phyloP scores from a whole-genome alignment of 2,888 invertebrate genomes.

The Cerastoderma edule region DNA sequence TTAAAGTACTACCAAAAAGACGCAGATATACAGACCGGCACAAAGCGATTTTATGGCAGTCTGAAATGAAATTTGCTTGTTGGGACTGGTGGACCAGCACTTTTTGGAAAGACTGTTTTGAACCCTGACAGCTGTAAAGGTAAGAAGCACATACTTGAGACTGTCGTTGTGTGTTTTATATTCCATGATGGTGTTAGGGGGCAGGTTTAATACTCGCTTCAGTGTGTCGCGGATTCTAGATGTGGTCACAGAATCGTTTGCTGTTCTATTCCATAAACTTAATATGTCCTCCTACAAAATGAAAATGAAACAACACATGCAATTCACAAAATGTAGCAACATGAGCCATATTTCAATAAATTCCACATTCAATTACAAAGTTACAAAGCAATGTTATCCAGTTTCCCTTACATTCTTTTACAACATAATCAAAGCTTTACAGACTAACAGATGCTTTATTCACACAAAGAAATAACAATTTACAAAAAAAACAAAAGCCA shows the following conservation, averaged over 20 bases:
- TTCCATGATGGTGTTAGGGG: conserved; percentile 95
- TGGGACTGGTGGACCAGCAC: not conserved
- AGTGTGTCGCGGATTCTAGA: conserved; percentile 97
- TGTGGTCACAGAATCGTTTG: conserved; percentile 94
- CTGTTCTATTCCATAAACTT: conserved; percentile 98
- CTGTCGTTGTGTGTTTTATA: conserved; percentile 89
- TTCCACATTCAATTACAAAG: too few relatives aligned
- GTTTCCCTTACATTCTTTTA: too few relatives aligned
- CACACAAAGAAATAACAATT: too few relatives aligned
- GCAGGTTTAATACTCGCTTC: conserved; percentile 96
- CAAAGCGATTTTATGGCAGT: too few relatives aligned
- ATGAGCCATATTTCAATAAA: too few relatives aligned
- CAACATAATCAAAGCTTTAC: too few relatives aligned
- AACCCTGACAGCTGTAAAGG: not conserved
- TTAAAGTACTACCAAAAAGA: too few relatives aligned
- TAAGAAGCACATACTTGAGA: conserved; percentile 87
- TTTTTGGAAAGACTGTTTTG: not conserved
- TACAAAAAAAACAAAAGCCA: too few relatives aligned
- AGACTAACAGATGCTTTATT: too few relatives aligned
- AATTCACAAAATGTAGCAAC: too few relatives aligned
- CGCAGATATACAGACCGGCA: too few relatives aligned
- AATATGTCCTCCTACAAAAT: conserved; percentile 94
- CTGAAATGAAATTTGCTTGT: not conserved
- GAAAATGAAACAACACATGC: not conserved
- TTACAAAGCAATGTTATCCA: too few relatives aligned